These are phyloP conservation scores for Leucoraja ocellata DNA, from an alignment of 2,797 vertebrate species.

Conservation along the genomic window DNA sequence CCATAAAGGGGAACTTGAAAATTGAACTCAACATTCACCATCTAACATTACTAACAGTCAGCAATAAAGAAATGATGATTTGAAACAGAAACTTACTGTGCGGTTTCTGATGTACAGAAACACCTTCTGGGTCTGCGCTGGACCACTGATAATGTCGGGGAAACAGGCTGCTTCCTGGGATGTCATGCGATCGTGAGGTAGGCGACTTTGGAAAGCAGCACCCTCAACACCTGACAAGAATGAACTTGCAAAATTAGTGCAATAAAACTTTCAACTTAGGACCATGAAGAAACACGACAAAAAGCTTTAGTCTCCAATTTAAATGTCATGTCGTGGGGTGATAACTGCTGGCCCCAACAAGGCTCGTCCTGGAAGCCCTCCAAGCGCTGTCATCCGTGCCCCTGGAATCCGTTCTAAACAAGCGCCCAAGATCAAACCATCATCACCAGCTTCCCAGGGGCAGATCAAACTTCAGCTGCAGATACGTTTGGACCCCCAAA, in stretches of 20 bases:
- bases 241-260: constrained; percentile 41
- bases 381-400: not conserved
- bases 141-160: constrained; percentile 92
- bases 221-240: constrained; percentile 83
- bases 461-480: not conserved
- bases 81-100: constrained; percentile 66
- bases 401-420: not conserved
- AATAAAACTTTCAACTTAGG: constrained; percentile 32
- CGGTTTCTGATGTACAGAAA: constrained; percentile 96
- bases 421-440: not conserved
- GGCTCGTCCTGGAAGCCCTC: not conserved
- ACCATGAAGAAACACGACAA: constrained; percentile 41
- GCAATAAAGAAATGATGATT: constrained; percentile 6
- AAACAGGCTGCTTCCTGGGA: constrained; percentile 98
- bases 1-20: not conserved
- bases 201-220: constrained; percentile 94
- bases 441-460: not conserved
- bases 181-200: constrained; percentile 96
- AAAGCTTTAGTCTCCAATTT: constrained; percentile 42
- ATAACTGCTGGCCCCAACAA: not conserved
- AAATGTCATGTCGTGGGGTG: not conserved
- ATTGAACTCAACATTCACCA: not conserved
- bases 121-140: constrained; percentile 95
- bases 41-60: not conserved
- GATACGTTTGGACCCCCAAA: not conserved